These are phyloP conservation scores for Lottia scabra DNA, from an alignment of 2,888 invertebrate genomes.

Conservation along the genomic window DNA sequence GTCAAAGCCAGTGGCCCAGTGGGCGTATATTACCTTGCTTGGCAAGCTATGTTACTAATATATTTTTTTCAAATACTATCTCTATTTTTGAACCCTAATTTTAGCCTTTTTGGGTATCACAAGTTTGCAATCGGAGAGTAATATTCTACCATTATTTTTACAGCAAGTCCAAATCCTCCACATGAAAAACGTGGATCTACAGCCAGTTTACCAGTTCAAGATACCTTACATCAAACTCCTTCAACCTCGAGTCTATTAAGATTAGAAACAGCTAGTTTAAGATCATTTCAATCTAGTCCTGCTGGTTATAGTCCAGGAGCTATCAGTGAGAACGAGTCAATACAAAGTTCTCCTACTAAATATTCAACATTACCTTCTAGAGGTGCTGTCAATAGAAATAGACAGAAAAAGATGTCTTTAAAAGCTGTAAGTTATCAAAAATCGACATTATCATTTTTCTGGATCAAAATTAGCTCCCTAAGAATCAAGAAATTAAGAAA, in stretches of 20 bases:
- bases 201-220: slow-evolving; percentile 64
- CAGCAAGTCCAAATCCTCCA: slow-evolving; percentile 43
- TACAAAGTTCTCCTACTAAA: slow-evolving; percentile 46
- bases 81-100: no score
- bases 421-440: slow-evolving; percentile 31
- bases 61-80: no score
- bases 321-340: slow-evolving; percentile 30
- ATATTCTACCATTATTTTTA: background rate
- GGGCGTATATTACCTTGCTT: no score
- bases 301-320: slow-evolving; percentile 47
- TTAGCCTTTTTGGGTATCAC: no score
- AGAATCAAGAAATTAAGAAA: no score
- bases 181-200: slow-evolving; percentile 61
- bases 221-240: slow-evolving; percentile 39
- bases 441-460: background rate
- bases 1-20: no score
- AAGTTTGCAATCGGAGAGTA: no score
- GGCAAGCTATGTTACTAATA: no score
- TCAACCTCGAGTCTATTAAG: slow-evolving; percentile 52
- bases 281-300: slow-evolving; percentile 47
- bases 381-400: slow-evolving; percentile 21
- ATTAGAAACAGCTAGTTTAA: slow-evolving; percentile 39
- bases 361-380: slow-evolving; percentile 44
- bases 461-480: no score
- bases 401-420: slow-evolving; percentile 42